Conservation (phyloP, 2,113 vertebrate genomes). For the Atrichornis clamosus region DNA sequence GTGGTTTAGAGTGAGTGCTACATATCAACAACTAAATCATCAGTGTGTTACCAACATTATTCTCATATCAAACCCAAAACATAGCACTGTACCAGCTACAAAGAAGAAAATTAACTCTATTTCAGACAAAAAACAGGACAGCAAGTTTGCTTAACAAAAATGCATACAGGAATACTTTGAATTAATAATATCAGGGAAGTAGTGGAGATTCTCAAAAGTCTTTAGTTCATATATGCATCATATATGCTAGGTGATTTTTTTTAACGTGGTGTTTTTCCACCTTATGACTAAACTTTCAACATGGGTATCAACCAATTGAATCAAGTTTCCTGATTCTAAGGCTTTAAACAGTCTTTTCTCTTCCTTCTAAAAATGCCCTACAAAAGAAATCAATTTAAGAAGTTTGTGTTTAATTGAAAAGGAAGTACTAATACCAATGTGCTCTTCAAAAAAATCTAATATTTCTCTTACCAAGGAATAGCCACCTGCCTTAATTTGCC, state of each 20-base stretch:
- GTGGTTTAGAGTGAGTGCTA: neutral
- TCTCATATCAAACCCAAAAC: neutral
- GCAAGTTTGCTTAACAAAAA: neutral
- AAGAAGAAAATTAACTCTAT: neutral
- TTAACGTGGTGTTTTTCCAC: neutral
- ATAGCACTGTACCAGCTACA: neutral
- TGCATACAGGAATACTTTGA: neutral
- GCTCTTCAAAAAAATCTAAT: neutral
- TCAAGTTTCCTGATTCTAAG: neutral
- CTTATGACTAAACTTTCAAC: neutral
- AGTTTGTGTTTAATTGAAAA: neutral
- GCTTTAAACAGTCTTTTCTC: neutral
- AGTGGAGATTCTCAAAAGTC: neutral
- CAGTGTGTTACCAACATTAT: neutral
- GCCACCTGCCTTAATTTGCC: neutral
- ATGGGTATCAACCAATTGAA: neutral
- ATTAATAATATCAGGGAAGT: neutral
- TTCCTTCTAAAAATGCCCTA: neutral
- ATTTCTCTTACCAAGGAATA: conserved; percentile 1
- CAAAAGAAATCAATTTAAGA: neutral
- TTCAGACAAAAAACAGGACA: neutral
- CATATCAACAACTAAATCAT: neutral
- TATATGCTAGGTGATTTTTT: neutral
- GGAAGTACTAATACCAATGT: neutral
- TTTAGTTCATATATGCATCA: neutral